Evolutionary conservation across 2,113 vertebrate species (phyloP), one percentile per base, ranked within the genome.

Genomic region (Fregetta grallaria): DNA sequence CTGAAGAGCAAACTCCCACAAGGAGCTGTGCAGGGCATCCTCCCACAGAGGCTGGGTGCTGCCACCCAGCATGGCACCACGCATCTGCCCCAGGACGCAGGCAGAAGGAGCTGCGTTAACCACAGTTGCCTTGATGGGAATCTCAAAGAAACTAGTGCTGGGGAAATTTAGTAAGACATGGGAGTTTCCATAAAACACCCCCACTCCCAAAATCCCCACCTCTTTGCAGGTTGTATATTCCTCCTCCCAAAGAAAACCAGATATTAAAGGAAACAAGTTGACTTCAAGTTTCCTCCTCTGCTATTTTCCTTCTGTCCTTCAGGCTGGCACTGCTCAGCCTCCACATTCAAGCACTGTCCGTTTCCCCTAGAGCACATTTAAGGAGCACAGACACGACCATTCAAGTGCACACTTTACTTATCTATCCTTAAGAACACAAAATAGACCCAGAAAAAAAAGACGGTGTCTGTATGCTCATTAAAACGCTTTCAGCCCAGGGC

Each of bases 361-460:
- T 88, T 95, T 85, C 74, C 95, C 78, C 89, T 83, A 59, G 1
- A 74, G 89, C 47, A 88, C 63, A 83, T 94, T 79, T 73, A 96
- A 96, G 95, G 90, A 97, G 81, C 75, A 82, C 89, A 94, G 80
- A 44, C 58, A 6, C 1, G 56, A 92, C 74, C 87, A 94, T 93
- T 94, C 96, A 97, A 97, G 97, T 45, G 95, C 86, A 97, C 22
- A 23, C 91, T 96, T 96, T 96, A 97, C 97, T 96, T 50, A 79
- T 79, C 85, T 96, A 55, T 96, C 96, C 94, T 97, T 97, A 98
- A 98, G 97, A 98, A 97, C 92, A 55, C 92, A 68, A 96, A 96
- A 94, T 61, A 95, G 93, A 94, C 94, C 83, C 73, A 45, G 96
- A 76, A 96, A 97, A 96, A 86, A 91, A 78, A 97, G 96, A 94